Percentiles rank a stretch among this genome's conserved stretches.
Evolutionary conservation across 2,888 invertebrate genomes (phyloP).

Genomic region (Drosophila meridiana): DNA sequence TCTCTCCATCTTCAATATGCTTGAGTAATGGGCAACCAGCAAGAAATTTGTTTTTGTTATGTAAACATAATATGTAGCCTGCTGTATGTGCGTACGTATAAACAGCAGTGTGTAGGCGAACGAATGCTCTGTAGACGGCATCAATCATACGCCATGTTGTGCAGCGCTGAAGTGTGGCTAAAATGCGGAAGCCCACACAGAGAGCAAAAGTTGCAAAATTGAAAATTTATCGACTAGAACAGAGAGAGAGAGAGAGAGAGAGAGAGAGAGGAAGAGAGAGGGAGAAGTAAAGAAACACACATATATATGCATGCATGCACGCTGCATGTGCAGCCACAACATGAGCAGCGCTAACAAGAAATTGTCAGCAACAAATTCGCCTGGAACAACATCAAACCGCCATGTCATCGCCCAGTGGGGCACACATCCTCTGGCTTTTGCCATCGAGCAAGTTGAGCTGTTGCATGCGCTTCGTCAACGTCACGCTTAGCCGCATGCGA

Average conservation of each 20-base stretch:
- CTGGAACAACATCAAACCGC: conserved; percentile 37
- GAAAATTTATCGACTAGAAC: conserved; percentile 79
- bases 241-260: not conserved
- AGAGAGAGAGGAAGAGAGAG: not conserved
- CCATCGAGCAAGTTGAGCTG: conserved; percentile 65
- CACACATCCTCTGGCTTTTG: conserved; percentile 1
- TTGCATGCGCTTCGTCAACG: conserved; percentile 78
- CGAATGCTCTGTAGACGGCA: conserved; percentile 60
- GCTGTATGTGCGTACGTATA: conserved; percentile 7
- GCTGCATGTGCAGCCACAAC: conserved; percentile 54
- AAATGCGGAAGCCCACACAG: conserved; percentile 67
- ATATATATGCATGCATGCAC: conserved; percentile 14
- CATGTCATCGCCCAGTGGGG: conserved; percentile 53
- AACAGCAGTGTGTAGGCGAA: conserved; percentile 1
- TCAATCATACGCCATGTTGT: conserved; percentile 77
- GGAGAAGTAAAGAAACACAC: not conserved
- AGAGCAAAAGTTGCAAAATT: conserved; percentile 61
- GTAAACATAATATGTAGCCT: conserved; percentile 67
- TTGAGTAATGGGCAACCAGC: conserved; percentile 9
- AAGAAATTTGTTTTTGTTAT: conserved; percentile 49
- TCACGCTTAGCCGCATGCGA: conserved; percentile 76
- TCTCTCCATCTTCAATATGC: not conserved
- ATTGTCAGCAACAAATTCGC: conserved; percentile 76
- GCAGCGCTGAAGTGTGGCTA: conserved; percentile 70
- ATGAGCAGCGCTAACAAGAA: conserved; percentile 66